Evolutionary conservation across 2,888 invertebrate genomes (phyloP), one percentile per base, ranked within the genome.

Genomic region (Scrobipalpa costella): DNA sequence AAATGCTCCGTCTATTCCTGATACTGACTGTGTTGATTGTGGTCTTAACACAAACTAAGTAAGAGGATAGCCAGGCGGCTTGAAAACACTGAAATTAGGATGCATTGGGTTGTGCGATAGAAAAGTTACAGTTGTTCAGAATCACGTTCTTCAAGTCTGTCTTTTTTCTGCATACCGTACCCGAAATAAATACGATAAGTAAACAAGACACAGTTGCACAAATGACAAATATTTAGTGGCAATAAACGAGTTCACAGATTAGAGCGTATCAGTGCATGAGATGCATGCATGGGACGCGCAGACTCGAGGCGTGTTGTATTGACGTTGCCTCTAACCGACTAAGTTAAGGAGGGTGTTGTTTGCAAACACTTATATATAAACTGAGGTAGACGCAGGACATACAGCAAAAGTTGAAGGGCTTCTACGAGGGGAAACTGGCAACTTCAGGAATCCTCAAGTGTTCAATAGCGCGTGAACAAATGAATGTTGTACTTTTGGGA

Each of bases 161-260:
- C 6, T 49, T 7, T 13, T 6, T n/a, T 11, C 2, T 15, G 15
- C 47, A 7, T 17, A 49, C 49, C 15, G n/a, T 13, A 13, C 17
- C 27, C 27, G 5, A 27, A 27, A 27, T 27, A 27, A 27, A 27
- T 27, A 27, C 27, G 27, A 1, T 50, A 7, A 5, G 19, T 21
- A 49, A 49, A 13, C 13, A n/a, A 49, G 8, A 50, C 50, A 50
- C 7, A 49, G 15, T 50, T 50, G 21, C 50, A 50, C 9, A 50
- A 15, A 19, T 50, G 9, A 50, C 50, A 50, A 50, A 50, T 38
- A 62, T 19, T 52, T 52, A 19, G 36, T 11, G 55, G 13, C 36
- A 58, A 58, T 38, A 38, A 36, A 27, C 34, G 59, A 40, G 50
- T 50, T 50, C 19, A 50, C 9, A 50, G 50, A 50, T 50, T 50